A percentile compares a stretch with the other conserved stretches of the same genome.
These are phyloP conservation scores for Danaus melanippus DNA, from an alignment of 1,140 invertebrate species.

Conservation along the genomic window DNA sequence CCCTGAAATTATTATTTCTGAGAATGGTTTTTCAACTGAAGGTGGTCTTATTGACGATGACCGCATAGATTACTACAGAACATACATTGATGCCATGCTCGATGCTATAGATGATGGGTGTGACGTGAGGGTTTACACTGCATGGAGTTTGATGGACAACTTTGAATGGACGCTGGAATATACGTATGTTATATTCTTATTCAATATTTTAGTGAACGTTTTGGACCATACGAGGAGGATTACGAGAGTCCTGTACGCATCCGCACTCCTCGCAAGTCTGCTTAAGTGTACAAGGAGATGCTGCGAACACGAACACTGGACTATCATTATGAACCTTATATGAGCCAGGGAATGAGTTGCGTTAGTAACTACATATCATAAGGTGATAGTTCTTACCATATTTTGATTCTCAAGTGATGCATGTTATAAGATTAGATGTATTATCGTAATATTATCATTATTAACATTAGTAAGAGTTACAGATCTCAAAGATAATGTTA, in stretches of 20 bases:
- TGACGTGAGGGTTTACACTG: slow-evolving; percentile 70
- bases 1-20: slow-evolving; percentile 40
- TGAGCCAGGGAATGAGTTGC: slow-evolving; percentile 5
- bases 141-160: slow-evolving; percentile 79
- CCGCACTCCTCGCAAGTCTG: slow-evolving; percentile 79
- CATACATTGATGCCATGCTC: slow-evolving; percentile 52
- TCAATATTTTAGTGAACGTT: slow-evolving; percentile 72
- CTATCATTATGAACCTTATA: slow-evolving; percentile 24
- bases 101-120: slow-evolving; percentile 54
- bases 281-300: slow-evolving; percentile 70
- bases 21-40: slow-evolving; percentile 52
- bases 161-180: slow-evolving; percentile 74
- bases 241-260: slow-evolving; percentile 75
- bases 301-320: slow-evolving; percentile 23
- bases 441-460: too few relatives aligned
- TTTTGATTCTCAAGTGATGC: too few relatives aligned
- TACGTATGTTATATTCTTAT: slow-evolving; percentile 12
- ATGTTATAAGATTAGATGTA: too few relatives aligned
- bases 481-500: too few relatives aligned
- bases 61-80: slow-evolving; percentile 60
- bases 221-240: slow-evolving; percentile 82
- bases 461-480: too few relatives aligned
- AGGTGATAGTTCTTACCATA: too few relatives aligned
- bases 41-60: slow-evolving; percentile 39
- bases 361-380: too few relatives aligned